These are phyloP conservation scores for Marasmarcha lunaedactyla DNA, from an alignment of 2,888 invertebrate genomes.

Conservation along the genomic window DNA sequence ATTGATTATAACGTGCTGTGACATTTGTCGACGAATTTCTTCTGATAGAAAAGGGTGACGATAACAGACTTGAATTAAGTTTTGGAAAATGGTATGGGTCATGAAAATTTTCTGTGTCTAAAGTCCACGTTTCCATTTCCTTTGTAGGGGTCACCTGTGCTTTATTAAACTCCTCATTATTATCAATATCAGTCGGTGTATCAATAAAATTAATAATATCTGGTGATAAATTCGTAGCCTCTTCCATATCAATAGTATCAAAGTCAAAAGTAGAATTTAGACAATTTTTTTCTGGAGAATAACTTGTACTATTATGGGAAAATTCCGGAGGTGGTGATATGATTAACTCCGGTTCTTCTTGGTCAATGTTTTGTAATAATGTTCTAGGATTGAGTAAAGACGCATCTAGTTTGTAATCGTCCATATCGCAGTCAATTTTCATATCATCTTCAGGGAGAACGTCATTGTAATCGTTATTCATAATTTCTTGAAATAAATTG, in stretches of 20 bases:
- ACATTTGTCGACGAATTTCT: no score
- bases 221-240: background rate
- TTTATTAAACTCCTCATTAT: background rate
- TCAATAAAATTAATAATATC: background rate
- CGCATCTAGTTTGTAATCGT: slow-evolving; percentile 27
- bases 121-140: slow-evolving; percentile 40
- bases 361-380: slow-evolving; percentile 31
- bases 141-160: slow-evolving; percentile 21
- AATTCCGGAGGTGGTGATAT: slow-evolving; percentile 46
- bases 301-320: slow-evolving; percentile 20
- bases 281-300: slow-evolving; percentile 14
- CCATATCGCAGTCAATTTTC: background rate
- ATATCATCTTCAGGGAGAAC: no score
- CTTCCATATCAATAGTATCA: slow-evolving; percentile 5
- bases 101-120: slow-evolving; percentile 19
- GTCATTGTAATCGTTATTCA: no score
- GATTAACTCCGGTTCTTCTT: slow-evolving; percentile 22
- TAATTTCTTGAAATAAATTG: no score
- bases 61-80: slow-evolving; percentile 1
- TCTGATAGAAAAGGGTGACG: no score
- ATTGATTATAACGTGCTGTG: no score
- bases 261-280: no score
- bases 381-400: slow-evolving; percentile 48
- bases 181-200: slow-evolving; percentile 10
- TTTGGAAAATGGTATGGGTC: slow-evolving; percentile 4